Conservation (phyloP, 2,888 invertebrate species). For the Idaea aversata region DNA sequence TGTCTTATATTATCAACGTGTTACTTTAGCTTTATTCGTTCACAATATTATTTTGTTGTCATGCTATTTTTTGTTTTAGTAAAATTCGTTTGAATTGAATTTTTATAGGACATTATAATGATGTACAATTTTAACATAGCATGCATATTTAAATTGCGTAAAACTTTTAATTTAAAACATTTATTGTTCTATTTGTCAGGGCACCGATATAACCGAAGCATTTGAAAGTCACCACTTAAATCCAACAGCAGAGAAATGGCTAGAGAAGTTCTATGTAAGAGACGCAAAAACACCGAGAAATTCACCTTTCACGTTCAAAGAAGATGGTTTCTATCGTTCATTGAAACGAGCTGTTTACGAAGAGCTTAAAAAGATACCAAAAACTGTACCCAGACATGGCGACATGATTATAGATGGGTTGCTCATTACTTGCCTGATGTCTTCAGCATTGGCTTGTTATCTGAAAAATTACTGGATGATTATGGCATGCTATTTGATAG, state of each 20-base stretch:
- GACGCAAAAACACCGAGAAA: conserved; percentile 83
- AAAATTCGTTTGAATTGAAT: too few relatives aligned
- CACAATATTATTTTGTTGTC: background rate
- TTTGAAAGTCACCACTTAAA: conserved; percentile 81
- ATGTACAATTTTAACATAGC: too few relatives aligned
- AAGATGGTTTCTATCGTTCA: conserved; percentile 87
- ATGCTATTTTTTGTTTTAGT: background rate
- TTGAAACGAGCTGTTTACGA: conserved; percentile 81
- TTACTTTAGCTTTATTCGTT: background rate
- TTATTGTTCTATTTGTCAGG: conserved; percentile 44
- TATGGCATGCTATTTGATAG: conserved; percentile 44
- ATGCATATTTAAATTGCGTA: too few relatives aligned
- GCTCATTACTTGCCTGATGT: conserved; percentile 51
- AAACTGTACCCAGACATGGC: conserved; percentile 35
- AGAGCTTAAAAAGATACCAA: conserved; percentile 78
- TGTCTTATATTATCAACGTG: background rate
- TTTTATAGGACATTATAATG: too few relatives aligned
- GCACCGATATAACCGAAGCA: conserved; percentile 83
- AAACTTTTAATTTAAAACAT: background rate
- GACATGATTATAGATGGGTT: conserved; percentile 60
- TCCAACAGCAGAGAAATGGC: conserved; percentile 75
- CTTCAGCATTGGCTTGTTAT: conserved; percentile 54
- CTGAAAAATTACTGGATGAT: conserved; percentile 45
- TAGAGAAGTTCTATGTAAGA: conserved; percentile 83
- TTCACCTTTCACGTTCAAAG: conserved; percentile 86